A percentile compares a stretch with the other conserved stretches of the same genome.
phyloP scores from a whole-genome alignment of 2,888 invertebrate species.

The Folsomia candida region DNA sequence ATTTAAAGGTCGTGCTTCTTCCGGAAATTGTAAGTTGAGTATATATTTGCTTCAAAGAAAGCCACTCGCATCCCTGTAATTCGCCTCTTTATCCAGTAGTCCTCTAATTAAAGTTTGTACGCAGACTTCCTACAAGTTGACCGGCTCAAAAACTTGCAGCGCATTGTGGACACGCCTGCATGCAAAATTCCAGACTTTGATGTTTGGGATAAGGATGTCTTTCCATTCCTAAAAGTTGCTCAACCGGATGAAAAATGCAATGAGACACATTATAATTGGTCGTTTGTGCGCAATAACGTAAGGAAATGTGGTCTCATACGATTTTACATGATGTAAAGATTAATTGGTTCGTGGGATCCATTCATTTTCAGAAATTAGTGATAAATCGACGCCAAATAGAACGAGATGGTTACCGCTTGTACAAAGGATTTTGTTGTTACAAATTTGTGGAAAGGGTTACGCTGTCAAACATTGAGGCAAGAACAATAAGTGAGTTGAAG shows the following conservation, averaged over 20 bases:
- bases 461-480: background rate
- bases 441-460: background rate
- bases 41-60: too few species aligned
- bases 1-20: too few species aligned
- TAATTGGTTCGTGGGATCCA: background rate
- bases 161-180: background rate
- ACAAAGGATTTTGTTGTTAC: slow-evolving; percentile 5
- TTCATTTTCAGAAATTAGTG: slow-evolving; percentile 2
- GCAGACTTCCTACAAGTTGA: background rate
- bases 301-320: background rate
- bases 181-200: slow-evolving; percentile 12
- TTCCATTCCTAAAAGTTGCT: background rate
- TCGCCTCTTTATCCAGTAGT: too few species aligned
- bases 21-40: background rate
- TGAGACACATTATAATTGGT: slow-evolving; percentile 2
- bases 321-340: background rate
- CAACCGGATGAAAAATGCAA: background rate
- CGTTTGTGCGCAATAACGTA: background rate
- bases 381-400: background rate
- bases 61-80: too few species aligned
- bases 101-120: too few species aligned
- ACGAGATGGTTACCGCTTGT: background rate
- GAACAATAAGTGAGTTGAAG: background rate
- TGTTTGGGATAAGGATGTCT: background rate
- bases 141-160: background rate